Evolutionary conservation across 2,113 vertebrate species (phyloP), one percentile per base, ranked within the genome.

Genomic region (Empidonax alnorum): DNA sequence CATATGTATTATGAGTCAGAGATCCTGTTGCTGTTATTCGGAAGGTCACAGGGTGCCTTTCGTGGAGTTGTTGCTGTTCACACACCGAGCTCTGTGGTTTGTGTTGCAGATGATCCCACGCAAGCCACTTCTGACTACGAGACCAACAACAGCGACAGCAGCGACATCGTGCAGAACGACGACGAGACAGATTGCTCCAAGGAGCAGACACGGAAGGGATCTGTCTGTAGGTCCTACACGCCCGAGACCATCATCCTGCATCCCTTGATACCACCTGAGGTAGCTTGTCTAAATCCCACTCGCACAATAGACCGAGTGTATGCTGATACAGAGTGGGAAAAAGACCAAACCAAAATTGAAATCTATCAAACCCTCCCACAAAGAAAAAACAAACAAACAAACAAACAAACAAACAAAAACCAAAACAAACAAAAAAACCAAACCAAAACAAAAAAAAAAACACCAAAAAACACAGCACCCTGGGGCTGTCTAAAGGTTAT

Each of bases 111-210:
- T 83, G 99, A 99, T 85, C 97, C 97, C 69, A 98, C 98, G 1
- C 98, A 98, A 79, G 97, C 97, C 94, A 99, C 99, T 31, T 99
- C 99, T 44, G 99, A 99, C 96, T 99, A 99, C 8, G 99, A 99
- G 97, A 99, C 99, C 96, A 99, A 99, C 97, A 98, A 99, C 98
- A 99, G 99, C 16, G 99, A 99, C 93, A 98, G 98, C 98, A 99
- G 99, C 5, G 98, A 99, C 94, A 99, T 99, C 28, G 97, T 99
- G 37, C 99, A 98, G 85, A 98, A 98, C 10, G 98, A 99, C 16
- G 99, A 99, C 3, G 98, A 99, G 73, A 30, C 97, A 0, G 98
- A 98, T 37, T 98, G 98, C 53, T 96, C 95, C 68, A 98, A 98
- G 89, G 98, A 97, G n/a, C 94, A 97, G 20, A 69, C 62, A 4